Evolutionary conservation across 2,888 invertebrate species (phyloP), one percentile per base, ranked within the genome.

Genomic region (Ctena decussata): DNA sequence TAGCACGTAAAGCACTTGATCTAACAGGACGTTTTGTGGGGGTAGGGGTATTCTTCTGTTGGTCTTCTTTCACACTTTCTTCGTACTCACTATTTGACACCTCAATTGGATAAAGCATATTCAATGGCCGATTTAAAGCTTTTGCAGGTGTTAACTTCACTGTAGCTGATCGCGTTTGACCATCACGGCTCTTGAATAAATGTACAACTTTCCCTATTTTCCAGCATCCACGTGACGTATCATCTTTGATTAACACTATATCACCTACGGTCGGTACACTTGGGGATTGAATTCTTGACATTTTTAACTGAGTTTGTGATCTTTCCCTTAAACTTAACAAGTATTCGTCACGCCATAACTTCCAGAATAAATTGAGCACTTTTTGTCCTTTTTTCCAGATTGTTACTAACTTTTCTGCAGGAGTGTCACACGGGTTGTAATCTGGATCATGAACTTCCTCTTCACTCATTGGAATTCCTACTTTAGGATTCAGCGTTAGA

Each of bases 321-420:
- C 74, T 74, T 49, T 74, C 74, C 30, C 74, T 15, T 39, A 74
- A 74, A 53, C 74, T 74, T 37, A 74, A 32, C 18, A 74, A 30
- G 35, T 73, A 73, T 18, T 73, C 73, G 30, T 74, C 39, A 32
- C 74, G 74, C 74, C 74, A 74, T 27, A 74, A 32, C 27, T 74
- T 46, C 74, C 74, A 74, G 35, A 74, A 74, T 24, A 27, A 11
- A 53, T 53, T 39, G 11, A 74, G 53, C 15, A 74, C 27, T 49
- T 39, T 74, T 44, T 76, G 76, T 21, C 76, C 74, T 37, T 57
- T 76, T 37, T 76, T 76, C 76, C 76, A 76, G 15, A 76, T 8
- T n/a, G 3, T 76, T 53, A 76, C 46, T 37, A 53, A 44, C 21
- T 24, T 41, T 24, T 53, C 30, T 15, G 37, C 60, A 35, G 39